phyloP scores from a whole-genome alignment of 2,797 vertebrate species.

The Aratinga solstitialis region DNA sequence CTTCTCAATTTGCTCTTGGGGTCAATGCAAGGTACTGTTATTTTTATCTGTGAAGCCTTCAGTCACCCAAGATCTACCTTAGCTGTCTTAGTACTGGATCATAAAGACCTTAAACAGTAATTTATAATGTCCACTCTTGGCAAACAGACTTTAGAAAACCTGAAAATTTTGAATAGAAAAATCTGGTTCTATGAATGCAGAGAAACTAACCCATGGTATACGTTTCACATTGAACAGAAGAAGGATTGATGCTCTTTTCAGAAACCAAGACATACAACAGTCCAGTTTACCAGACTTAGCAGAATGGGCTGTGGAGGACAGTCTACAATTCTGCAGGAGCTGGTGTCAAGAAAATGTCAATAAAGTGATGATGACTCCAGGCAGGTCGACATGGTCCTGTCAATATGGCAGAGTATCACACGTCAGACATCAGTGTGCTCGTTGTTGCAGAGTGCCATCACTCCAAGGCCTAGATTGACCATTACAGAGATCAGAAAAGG shows the following conservation, averaged over 20 bases:
- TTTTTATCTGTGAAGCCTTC: background rate
- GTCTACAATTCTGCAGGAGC: background rate
- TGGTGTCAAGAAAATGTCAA: background rate
- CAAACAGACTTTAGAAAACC: background rate
- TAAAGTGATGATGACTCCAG: background rate
- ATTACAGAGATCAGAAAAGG: background rate
- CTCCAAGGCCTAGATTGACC: background rate
- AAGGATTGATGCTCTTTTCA: background rate
- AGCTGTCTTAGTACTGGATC: background rate
- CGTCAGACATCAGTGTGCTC: background rate
- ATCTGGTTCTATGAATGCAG: background rate
- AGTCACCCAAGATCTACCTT: background rate
- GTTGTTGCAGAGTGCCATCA: background rate
- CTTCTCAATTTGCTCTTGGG: background rate
- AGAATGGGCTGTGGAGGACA: background rate
- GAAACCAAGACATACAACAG: background rate
- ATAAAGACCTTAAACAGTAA: background rate
- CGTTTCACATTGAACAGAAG: background rate
- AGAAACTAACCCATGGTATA: background rate
- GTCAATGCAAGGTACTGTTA: background rate
- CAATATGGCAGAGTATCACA: rapidly evolving
- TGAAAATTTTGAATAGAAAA: background rate
- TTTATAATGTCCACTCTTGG: background rate
- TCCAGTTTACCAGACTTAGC: background rate
- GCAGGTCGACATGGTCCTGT: background rate